A percentile compares a stretch with the other conserved stretches of the same genome.
Evolutionary conservation across 2,797 vertebrate species (phyloP).

Genomic region (Todus mexicanus): DNA sequence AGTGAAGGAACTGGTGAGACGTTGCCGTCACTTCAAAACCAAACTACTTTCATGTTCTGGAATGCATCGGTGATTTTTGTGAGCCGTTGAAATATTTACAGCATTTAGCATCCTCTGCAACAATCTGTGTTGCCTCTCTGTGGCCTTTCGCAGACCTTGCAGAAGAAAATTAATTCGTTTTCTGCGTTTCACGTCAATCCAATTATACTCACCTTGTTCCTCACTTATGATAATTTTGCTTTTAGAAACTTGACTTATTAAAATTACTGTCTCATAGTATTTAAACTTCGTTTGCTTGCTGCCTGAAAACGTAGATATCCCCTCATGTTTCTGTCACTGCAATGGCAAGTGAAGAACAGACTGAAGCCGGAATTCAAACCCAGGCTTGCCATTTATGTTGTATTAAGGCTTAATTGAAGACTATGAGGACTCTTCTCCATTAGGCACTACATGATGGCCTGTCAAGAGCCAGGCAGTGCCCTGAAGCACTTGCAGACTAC

Average conservation of each 20-base stretch:
- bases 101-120: background rate
- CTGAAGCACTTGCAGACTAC: background rate
- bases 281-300: background rate
- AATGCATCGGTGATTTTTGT: background rate
- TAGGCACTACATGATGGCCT: background rate
- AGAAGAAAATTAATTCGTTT: conserved; percentile 1
- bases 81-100: background rate
- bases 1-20: background rate
- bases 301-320: background rate
- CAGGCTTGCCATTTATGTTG: background rate
- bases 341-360: background rate
- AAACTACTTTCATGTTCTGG: background rate
- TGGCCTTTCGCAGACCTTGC: background rate
- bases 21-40: background rate
- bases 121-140: background rate
- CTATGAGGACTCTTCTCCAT: background rate
- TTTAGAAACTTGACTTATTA: conserved; percentile 9
- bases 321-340: background rate
- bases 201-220: background rate
- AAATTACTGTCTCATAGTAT: background rate
- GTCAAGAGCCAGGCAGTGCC: background rate
- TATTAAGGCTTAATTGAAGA: background rate
- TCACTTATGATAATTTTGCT: background rate
- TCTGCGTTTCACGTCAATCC: background rate
- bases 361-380: background rate